Evolutionary conservation across 2,888 invertebrate species (phyloP).

Genomic region (Argyra leucocephala): DNA sequence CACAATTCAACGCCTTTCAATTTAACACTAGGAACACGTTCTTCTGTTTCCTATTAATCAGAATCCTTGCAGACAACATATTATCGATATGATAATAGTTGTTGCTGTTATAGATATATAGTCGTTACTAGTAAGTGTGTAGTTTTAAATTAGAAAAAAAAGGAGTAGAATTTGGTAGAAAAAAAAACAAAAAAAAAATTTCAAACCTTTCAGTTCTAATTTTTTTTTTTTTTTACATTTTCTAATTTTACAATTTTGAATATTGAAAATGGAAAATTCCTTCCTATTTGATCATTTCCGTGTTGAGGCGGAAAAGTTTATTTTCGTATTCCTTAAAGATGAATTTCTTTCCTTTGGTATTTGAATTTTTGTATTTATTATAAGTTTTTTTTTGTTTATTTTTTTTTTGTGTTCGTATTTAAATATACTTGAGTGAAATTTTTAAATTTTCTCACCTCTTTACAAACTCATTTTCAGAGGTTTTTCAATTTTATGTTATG

Average conservation of each 20-base stretch:
- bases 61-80: slow-evolving; percentile 2
- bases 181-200: neutral
- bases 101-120: neutral
- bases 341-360: neutral
- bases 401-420: neutral
- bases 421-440: neutral
- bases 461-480: neutral
- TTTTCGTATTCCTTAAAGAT: neutral
- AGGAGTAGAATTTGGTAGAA: neutral
- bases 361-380: neutral
- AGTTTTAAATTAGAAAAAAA: neutral
- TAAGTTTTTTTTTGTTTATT: neutral
- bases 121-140: neutral
- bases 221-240: no score
- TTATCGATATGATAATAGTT: neutral
- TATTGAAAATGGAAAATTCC: no score
- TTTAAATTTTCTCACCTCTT: neutral
- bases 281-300: neutral
- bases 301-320: slow-evolving; percentile 3
- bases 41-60: neutral
- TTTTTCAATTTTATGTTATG: slow-evolving; percentile 2
- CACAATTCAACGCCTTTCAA: slow-evolving; percentile 6
- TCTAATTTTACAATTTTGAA: no score
- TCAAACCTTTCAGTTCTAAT: neutral
- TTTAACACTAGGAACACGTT: neutral